Conservation (phyloP, 1,140 invertebrate species). For the Drosophila grimshawi region DNA sequence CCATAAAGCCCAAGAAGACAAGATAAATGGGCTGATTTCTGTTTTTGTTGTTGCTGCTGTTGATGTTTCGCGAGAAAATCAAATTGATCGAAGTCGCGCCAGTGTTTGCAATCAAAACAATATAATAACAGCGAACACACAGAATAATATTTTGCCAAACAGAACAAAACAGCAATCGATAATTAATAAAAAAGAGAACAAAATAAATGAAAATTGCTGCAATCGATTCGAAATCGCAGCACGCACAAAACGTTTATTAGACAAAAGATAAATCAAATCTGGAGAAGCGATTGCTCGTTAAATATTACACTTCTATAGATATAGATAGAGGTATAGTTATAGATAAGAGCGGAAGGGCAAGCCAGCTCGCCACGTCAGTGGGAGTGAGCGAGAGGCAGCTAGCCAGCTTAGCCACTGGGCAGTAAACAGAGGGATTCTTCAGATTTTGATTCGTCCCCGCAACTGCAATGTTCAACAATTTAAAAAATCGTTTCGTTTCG, state of each 20-base stretch:
- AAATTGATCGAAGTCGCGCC: slow-evolving; percentile 17
- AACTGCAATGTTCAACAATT: slow-evolving; percentile 71
- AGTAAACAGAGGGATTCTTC: slow-evolving; percentile 3
- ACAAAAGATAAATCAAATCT: slow-evolving; percentile 17
- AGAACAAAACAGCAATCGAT: slow-evolving; percentile 31
- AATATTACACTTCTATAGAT: too few species aligned
- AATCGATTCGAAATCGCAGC: slow-evolving; percentile 25
- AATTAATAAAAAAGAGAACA: not conserved
- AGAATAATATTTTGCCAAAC: not conserved
- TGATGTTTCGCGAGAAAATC: slow-evolving; percentile 9
- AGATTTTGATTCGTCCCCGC: not conserved
- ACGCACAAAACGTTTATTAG: slow-evolving; percentile 19
- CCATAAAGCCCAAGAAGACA: not conserved
- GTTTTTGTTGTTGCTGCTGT: slow-evolving; percentile 26
- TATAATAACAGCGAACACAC: not conserved
- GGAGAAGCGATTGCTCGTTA: not conserved
- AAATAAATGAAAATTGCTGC: slow-evolving; percentile 2
- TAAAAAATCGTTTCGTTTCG: slow-evolving; percentile 81
- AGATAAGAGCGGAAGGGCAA: slow-evolving; percentile 16
- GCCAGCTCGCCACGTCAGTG: slow-evolving; percentile 74
- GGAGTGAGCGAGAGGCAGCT: slow-evolving; percentile 55
- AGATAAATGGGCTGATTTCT: slow-evolving; percentile 25
- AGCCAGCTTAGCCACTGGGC: not conserved
- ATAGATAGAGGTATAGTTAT: too few species aligned
- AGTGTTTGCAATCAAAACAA: not conserved